Evolutionary conservation across 1,140 invertebrate genomes (phyloP), one percentile per base, ranked within the genome.

Genomic region (Aleiodes sp.): DNA sequence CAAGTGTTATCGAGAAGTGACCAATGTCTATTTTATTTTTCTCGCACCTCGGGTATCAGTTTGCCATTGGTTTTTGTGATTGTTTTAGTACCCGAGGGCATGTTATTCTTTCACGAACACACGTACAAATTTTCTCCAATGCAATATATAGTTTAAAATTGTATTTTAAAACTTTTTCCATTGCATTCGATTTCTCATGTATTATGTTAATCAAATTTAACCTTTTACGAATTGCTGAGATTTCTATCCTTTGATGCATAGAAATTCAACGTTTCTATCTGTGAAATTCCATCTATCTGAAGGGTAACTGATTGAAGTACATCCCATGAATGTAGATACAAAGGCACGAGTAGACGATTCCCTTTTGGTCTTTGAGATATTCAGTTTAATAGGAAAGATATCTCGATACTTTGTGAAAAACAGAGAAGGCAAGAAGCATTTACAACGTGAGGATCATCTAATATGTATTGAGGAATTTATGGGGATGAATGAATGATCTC

Each of bases 351-450:
- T 10, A 16, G 14, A 26, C 21, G 1, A 1, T 52, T 26, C 46
- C 21, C 21, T 19, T 46, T 52, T 21, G 21, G 19, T 21, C 19
- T 52, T 52, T 52, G 26, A 21, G 46, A 21, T 24, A 52, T 24
- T 52, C 21, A 52, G 46, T n/a, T 8, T 52, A 52, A 52, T 52
- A 52, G 46, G 19, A 52, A 52, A 52, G 21, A 52, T 52, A n/a
- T n/a, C n/a, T 52, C 16, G 46, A 24, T n/a, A n/a, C n/a, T n/a
- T n/a, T n/a, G n/a, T n/a, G n/a, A 21, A 21, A 12, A 2, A 7
- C 46, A 21, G 12, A 52, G 26, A 52, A 21, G 46, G n/a, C 41
- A 46, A 16, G 10, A 6, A 46, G 41, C 12, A 46, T n/a, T 46
- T 8, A 14, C 8, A 46, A 46, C 46, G n/a, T n/a, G n/a, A n/a